A percentile compares a stretch with the other conserved stretches of the same genome.
These are phyloP conservation scores for Eupithecia pulchellata DNA, from an alignment of 2,888 invertebrate species.

Conservation along the genomic window DNA sequence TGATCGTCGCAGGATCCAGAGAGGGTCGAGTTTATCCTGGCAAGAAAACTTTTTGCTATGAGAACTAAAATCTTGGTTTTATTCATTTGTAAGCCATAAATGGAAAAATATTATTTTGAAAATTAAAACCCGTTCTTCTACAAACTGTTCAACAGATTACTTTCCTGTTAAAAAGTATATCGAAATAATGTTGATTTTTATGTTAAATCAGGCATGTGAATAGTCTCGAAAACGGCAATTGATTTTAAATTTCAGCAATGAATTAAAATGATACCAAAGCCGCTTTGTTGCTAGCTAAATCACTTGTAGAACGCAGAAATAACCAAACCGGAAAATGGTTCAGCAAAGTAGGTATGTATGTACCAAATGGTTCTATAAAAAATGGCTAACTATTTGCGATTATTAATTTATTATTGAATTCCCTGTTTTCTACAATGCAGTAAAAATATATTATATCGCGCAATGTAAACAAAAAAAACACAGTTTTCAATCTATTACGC, in stretches of 20 bases:
- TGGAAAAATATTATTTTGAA: background rate
- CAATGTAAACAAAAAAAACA: too few relatives aligned
- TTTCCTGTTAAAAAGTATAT: background rate
- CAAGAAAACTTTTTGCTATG: background rate
- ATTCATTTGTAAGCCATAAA: background rate
- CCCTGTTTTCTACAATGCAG: too few relatives aligned
- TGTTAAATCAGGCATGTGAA: background rate
- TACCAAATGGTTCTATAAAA: too few relatives aligned
- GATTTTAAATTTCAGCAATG: too few relatives aligned
- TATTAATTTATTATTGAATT: too few relatives aligned
- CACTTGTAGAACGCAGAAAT: background rate
- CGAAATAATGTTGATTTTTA: background rate
- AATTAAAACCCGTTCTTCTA: background rate
- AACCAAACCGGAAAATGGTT: background rate
- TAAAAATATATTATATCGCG: too few relatives aligned
- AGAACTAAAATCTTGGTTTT: background rate
- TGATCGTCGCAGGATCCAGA: slow-evolving; percentile 11
- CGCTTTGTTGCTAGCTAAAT: background rate
- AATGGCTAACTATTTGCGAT: too few relatives aligned
- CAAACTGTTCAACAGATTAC: background rate
- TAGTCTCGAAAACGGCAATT: too few relatives aligned
- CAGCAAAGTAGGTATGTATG: too few relatives aligned
- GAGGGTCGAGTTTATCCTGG: background rate
- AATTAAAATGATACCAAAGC: background rate
- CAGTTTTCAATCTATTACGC: too few relatives aligned